Evolutionary conservation across 1,140 invertebrate genomes (phyloP).

Genomic region (Microplitis mediator): DNA sequence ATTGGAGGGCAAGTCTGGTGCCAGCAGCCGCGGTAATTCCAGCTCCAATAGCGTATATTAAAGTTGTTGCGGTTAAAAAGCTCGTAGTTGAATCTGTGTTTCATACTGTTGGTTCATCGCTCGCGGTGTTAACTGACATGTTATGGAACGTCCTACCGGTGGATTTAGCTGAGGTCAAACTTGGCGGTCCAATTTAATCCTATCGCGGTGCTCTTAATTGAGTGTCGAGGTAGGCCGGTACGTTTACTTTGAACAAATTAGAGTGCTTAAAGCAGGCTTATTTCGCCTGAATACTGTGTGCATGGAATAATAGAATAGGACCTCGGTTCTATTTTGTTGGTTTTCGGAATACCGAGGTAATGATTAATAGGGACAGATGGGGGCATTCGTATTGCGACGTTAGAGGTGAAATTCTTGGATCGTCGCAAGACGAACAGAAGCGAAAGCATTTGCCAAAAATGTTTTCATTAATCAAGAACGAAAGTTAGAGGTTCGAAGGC

Average conservation of each 20-base stretch:
- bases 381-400: slow-evolving; percentile 74
- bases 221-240: slow-evolving; percentile 14
- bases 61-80: slow-evolving; percentile 83
- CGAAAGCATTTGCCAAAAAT: no score
- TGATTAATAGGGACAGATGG: slow-evolving; percentile 77
- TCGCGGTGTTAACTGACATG: no score
- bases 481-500: no score
- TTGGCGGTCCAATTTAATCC: no score
- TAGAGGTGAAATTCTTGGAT: slow-evolving; percentile 81
- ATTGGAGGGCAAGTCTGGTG: slow-evolving; percentile 47
- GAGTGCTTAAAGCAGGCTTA: no score
- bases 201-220: no score
- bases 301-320: no score
- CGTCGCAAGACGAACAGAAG: slow-evolving; percentile 66
- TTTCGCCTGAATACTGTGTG: no score
- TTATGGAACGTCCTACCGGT: no score
- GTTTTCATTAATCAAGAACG: no score
- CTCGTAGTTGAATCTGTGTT: slow-evolving; percentile 72
- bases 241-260: no score
- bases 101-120: slow-evolving; percentile 63
- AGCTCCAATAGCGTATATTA: slow-evolving; percentile 90
- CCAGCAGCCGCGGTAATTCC: slow-evolving; percentile 86
- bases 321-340: no score
- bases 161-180: slow-evolving; percentile 26
- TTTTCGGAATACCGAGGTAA: slow-evolving; percentile 64